Evolutionary conservation across 2,797 vertebrate genomes (phyloP).

Genomic region (Gadopsis bispinosus): DNA sequence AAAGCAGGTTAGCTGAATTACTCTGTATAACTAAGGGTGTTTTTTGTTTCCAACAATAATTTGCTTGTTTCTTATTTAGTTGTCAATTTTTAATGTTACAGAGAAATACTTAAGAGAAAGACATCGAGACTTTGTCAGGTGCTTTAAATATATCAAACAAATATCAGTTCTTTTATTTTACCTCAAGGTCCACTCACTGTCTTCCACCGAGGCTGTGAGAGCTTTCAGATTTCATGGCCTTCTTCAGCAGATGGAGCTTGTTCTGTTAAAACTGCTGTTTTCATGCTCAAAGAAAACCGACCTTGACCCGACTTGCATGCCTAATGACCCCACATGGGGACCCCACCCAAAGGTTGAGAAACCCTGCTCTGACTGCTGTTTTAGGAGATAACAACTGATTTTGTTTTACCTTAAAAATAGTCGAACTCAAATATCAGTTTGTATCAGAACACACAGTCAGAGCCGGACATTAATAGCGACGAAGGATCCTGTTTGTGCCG

Average conservation of each 20-base stretch:
- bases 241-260: background rate
- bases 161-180: background rate
- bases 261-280: background rate
- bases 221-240: background rate
- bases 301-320: background rate
- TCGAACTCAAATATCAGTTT: background rate
- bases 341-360: background rate
- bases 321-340: background rate
- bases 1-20: background rate
- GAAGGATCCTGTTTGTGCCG: background rate
- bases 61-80: background rate
- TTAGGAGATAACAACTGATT: background rate
- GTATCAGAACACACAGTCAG: background rate
- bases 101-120: background rate
- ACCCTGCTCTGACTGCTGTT: background rate
- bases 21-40: background rate
- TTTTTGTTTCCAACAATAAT: background rate
- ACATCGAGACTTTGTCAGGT: background rate
- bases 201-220: background rate
- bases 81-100: background rate
- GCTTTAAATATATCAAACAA: background rate
- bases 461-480: background rate
- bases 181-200: background rate
- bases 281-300: background rate
- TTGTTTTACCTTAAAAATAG: background rate